phyloP scores from a whole-genome alignment of 1,140 invertebrate species.

The Patella vulgata region DNA sequence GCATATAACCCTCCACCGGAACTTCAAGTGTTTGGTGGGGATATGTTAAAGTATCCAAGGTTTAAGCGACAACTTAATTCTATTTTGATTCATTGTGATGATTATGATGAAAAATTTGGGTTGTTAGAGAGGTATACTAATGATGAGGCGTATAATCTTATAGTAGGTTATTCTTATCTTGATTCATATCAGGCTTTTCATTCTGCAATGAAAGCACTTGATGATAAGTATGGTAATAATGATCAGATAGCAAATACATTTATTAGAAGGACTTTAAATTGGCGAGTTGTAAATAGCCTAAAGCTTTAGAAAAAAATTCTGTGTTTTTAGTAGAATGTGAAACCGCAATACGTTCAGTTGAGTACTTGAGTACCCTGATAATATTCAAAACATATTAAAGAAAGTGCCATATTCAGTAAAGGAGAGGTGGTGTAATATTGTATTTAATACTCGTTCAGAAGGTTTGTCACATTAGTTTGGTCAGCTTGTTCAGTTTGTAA shows the following conservation, averaged over 20 bases:
- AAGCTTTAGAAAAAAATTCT: conserved; percentile 1
- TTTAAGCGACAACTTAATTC: no score
- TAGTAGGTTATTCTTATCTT: no score
- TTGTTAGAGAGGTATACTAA: no score
- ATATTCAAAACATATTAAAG: conserved; percentile 1
- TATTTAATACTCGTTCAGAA: background rate
- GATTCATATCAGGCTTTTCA: no score
- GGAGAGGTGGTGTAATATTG: background rate
- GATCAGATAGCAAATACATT: conserved; percentile 3
- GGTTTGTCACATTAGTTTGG: background rate
- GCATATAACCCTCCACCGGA: no score
- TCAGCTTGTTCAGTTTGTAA: conserved; percentile 2
- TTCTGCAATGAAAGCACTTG: no score
- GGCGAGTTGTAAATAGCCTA: background rate
- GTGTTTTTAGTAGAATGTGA: conserved; percentile 10
- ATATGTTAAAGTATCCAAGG: no score
- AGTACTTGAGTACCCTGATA: conserved; percentile 10
- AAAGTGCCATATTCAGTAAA: conserved; percentile 5
- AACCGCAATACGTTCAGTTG: background rate
- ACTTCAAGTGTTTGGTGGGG: no score
- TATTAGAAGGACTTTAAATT: conserved; percentile 11
- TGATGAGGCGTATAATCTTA: no score
- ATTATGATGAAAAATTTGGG: no score
- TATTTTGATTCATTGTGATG: no score
- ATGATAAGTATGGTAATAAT: no score